A percentile compares a stretch with the other conserved stretches of the same genome.
These are phyloP conservation scores for Microtus montanus DNA, from an alignment of 2,113 vertebrate species.

Conservation along the genomic window DNA sequence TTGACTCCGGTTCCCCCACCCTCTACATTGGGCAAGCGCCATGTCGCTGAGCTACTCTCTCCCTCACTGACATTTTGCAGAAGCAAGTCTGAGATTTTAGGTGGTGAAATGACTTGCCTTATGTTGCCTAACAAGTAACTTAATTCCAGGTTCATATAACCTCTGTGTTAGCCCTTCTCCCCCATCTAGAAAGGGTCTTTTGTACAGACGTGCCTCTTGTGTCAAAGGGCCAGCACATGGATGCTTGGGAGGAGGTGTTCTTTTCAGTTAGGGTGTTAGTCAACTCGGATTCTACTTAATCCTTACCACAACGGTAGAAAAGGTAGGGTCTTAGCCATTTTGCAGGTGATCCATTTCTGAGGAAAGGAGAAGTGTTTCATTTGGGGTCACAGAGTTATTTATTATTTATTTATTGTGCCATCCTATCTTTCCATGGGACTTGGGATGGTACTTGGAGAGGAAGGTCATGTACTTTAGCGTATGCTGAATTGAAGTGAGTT, in stretches of 20 bases:
- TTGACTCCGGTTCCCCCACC: not conserved
- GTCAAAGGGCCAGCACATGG: not conserved
- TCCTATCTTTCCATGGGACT: not conserved
- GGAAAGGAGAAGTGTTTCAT: constrained; percentile 35
- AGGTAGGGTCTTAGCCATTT: not conserved
- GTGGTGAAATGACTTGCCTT: not conserved
- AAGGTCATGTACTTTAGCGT: not conserved
- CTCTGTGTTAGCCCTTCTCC: not conserved
- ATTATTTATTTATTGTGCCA: not conserved
- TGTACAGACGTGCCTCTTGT: not conserved
- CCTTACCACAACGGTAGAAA: not conserved
- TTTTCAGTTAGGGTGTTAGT: not conserved
- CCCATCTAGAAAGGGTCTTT: not conserved
- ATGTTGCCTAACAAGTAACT: not conserved
- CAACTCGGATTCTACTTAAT: not conserved
- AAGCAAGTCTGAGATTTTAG: not conserved
- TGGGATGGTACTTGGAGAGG: not conserved
- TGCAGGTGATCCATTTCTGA: constrained; percentile 34
- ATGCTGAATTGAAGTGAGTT: not conserved
- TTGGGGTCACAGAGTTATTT: not conserved
- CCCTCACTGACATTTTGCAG: not conserved
- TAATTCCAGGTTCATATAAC: not conserved
- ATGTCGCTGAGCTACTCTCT: not conserved
- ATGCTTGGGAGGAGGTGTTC: not conserved
- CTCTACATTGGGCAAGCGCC: not conserved